A percentile compares a stretch with the other conserved stretches of the same genome.
Evolutionary conservation across 2,113 vertebrate species (phyloP).

Genomic region (Pelecanus crispus): DNA sequence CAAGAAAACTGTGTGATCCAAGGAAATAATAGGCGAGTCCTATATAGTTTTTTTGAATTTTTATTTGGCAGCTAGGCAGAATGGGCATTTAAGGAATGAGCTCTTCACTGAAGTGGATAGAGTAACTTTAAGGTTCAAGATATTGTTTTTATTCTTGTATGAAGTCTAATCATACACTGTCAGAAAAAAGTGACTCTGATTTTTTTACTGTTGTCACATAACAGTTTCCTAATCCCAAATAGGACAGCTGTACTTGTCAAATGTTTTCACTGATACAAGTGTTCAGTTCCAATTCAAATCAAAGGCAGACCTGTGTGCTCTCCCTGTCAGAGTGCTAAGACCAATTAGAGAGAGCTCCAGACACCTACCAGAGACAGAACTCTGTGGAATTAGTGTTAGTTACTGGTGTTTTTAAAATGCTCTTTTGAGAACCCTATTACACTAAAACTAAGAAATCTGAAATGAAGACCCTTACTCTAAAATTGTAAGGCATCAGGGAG

Average conservation of each 20-base stretch:
- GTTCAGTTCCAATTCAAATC: conserved; percentile 17
- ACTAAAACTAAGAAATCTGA: neutral
- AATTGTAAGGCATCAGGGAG: neutral
- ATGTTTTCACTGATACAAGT: neutral
- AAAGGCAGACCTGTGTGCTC: conserved; percentile 4
- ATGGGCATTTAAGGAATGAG: neutral
- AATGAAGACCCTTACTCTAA: neutral
- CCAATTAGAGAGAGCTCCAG: conserved; percentile 15
- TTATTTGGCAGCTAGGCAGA: neutral
- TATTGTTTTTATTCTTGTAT: neutral
- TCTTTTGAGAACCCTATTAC: neutral
- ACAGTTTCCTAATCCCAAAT: conserved; percentile 2
- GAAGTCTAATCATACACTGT: neutral
- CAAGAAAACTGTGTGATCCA: neutral
- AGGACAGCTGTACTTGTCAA: conserved; percentile 30
- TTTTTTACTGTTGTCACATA: conserved; percentile 5
- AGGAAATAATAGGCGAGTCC: neutral
- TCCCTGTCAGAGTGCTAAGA: conserved; percentile 14
- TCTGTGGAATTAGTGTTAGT: neutral
- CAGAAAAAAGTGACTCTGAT: neutral
- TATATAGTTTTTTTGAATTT: neutral
- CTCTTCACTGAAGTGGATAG: neutral
- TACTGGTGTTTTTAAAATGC: neutral
- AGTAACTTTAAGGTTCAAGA: neutral
- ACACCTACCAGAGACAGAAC: neutral